These are phyloP conservation scores for Urocynchramus pylzowi DNA, from an alignment of 2,113 vertebrate species.

Conservation along the genomic window DNA sequence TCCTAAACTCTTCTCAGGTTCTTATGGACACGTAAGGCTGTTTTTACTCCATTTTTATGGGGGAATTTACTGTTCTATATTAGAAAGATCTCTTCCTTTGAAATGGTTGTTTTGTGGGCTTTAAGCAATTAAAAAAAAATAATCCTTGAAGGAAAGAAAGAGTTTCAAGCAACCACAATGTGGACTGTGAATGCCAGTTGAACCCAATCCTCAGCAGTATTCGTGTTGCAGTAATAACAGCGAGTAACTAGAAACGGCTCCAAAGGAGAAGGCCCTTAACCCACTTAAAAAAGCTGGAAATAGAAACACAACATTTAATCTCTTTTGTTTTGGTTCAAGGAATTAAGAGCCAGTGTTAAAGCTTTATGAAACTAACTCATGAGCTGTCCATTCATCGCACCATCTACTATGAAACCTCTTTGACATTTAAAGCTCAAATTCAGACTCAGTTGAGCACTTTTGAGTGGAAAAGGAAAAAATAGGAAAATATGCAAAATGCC, in stretches of 20 bases:
- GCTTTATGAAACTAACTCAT: not conserved
- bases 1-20: not conserved
- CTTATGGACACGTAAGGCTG: not conserved
- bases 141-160: not conserved
- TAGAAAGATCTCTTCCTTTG: not conserved
- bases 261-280: not conserved
- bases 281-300: not conserved
- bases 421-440: not conserved
- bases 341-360: not conserved
- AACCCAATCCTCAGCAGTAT: not conserved
- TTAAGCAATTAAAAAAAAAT: constrained; percentile 3
- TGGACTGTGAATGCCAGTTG: not conserved
- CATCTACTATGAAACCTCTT: not conserved
- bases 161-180: not conserved
- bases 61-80: not conserved
- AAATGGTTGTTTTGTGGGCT: not conserved
- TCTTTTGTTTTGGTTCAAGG: not conserved
- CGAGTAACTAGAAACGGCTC: not conserved
- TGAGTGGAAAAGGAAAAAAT: not conserved
- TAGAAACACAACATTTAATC: not conserved
- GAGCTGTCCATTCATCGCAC: not conserved
- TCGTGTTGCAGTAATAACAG: not conserved
- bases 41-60: not conserved
- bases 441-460: not conserved
- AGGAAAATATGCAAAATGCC: not conserved